Conservation (phyloP, 1,140 invertebrate genomes). For the Monochamus saltuarius region DNA sequence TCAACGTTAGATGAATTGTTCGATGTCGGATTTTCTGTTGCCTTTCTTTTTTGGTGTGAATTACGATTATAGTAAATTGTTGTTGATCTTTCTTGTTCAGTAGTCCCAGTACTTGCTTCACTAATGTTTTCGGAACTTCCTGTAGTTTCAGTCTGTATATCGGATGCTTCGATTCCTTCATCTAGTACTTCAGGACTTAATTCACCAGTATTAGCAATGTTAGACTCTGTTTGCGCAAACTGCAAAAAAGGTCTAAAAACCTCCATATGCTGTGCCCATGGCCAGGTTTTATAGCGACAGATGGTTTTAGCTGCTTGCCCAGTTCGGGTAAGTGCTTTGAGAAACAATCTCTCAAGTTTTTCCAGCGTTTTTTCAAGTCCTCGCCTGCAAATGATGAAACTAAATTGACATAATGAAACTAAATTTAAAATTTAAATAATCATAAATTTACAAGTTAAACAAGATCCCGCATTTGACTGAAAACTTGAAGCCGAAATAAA, state of each 20-base stretch:
- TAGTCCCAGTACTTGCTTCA: slow-evolving; percentile 4
- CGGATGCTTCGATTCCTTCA: not conserved
- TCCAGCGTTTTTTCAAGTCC: slow-evolving; percentile 16
- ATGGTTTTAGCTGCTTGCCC: slow-evolving; percentile 4
- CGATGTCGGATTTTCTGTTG: not conserved
- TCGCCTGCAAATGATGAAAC: too few species aligned
- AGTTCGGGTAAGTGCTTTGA: slow-evolving; percentile 18
- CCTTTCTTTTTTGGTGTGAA: slow-evolving; percentile 13
- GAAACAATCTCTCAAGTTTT: slow-evolving; percentile 32
- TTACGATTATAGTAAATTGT: slow-evolving; percentile 9
- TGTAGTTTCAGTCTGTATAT: not conserved
- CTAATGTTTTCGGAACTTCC: not conserved
- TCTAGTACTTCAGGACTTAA: slow-evolving; percentile 6
- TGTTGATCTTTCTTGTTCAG: not conserved
- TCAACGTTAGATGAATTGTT: not conserved
- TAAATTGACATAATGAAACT: too few species aligned
- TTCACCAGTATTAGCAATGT: slow-evolving; percentile 3
- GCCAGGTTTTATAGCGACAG: not conserved
- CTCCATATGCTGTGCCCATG: slow-evolving; percentile 19
- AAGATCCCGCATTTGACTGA: too few species aligned
- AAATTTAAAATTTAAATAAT: too few species aligned
- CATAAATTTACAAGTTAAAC: too few species aligned
- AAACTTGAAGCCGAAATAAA: too few species aligned
- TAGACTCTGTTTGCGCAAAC: slow-evolving; percentile 22
- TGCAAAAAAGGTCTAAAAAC: slow-evolving; percentile 24